These are phyloP conservation scores for Luscinia luscinia DNA, from an alignment of 2,797 vertebrate species.

Conservation along the genomic window DNA sequence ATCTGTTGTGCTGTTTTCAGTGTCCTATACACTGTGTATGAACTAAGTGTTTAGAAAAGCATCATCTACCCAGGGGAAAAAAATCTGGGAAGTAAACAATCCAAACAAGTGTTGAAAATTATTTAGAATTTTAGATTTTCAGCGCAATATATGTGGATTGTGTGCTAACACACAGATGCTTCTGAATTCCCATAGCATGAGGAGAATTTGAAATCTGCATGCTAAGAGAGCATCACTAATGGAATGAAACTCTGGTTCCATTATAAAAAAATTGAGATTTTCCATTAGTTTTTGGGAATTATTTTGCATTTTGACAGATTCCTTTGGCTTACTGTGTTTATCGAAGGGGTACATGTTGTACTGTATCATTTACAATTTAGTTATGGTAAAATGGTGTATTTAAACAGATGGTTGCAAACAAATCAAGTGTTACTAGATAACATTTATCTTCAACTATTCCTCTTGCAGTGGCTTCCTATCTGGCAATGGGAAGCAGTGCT, in stretches of 20 bases:
- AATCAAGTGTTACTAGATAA: background rate
- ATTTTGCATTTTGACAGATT: background rate
- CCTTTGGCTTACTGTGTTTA: background rate
- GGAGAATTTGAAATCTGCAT: background rate
- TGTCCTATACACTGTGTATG: background rate
- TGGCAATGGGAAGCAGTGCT: background rate
- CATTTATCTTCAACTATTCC: background rate
- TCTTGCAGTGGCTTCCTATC: background rate
- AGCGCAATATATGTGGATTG: background rate
- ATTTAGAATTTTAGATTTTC: background rate
- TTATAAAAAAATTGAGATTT: background rate
- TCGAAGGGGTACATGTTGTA: background rate
- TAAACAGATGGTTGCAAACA: background rate
- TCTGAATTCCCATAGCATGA: background rate
- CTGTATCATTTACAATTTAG: background rate
- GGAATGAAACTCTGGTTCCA: background rate
- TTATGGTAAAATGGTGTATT: background rate
- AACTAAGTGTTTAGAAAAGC: background rate
- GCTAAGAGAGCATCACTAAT: background rate
- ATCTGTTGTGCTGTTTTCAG: accelerated
- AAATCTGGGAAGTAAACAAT: background rate
- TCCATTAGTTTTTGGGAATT: background rate
- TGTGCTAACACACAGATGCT: background rate
- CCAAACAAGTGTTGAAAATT: background rate
- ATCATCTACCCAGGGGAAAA: background rate